Evolutionary conservation across 2,797 vertebrate species (phyloP).

Genomic region (Fratercula arctica): DNA sequence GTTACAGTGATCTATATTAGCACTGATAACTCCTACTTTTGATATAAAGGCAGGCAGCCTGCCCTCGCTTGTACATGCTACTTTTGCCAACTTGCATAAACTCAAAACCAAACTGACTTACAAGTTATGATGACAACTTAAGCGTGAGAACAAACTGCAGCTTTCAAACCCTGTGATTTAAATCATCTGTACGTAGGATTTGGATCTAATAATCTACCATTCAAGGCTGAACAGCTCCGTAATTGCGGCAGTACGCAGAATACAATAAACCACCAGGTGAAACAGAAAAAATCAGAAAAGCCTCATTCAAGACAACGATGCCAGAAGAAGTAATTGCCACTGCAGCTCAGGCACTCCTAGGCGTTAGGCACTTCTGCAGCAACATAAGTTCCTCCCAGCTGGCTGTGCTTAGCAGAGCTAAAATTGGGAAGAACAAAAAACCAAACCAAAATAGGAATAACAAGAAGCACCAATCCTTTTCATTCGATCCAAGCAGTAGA

Average conservation of each 20-base stretch:
- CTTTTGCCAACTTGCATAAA: background rate
- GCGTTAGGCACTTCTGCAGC: background rate
- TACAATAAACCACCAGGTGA: background rate
- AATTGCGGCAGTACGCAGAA: background rate
- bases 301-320: background rate
- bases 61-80: background rate
- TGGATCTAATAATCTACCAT: background rate
- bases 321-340: background rate
- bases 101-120: background rate
- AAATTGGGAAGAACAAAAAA: background rate
- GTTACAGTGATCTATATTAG: background rate
- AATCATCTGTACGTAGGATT: background rate
- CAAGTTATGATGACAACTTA: background rate
- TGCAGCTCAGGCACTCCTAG: background rate
- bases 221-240: background rate
- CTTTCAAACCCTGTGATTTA: slow-evolving; percentile 11
- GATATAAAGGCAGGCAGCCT: background rate
- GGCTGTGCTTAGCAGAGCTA: background rate
- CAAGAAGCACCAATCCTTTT: background rate
- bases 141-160: background rate
- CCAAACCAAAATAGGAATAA: background rate
- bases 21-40: background rate
- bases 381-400: background rate
- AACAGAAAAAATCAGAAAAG: background rate
- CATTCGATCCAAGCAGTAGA: background rate